phyloP scores from a whole-genome alignment of 1,140 invertebrate genomes.

The Eumaeus atala region DNA sequence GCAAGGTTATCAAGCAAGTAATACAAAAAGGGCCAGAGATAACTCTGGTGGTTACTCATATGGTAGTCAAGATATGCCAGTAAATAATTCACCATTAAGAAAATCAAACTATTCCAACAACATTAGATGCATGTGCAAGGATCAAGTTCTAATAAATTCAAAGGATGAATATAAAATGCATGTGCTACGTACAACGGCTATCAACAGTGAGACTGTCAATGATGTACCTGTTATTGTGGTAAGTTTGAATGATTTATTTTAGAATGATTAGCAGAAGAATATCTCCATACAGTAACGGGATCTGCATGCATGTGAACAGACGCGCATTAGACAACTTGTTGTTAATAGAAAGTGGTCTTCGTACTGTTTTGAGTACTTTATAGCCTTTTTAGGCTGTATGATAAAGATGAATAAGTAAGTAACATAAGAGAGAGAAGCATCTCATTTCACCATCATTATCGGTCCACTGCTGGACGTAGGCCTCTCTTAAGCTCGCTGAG shows the following conservation, averaged over 20 bases:
- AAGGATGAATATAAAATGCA: constrained; percentile 51
- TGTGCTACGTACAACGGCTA: constrained; percentile 52
- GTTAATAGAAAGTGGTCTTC: too few relatives aligned
- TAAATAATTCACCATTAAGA: constrained; percentile 29
- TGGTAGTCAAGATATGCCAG: constrained; percentile 41
- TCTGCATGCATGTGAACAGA: too few relatives aligned
- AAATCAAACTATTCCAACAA: constrained; percentile 29
- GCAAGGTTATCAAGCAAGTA: constrained; percentile 40
- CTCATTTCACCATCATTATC: too few relatives aligned
- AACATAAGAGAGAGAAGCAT: too few relatives aligned
- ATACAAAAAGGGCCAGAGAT: constrained; percentile 59
- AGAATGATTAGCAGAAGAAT: too few relatives aligned
- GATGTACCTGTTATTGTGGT: constrained; percentile 40
- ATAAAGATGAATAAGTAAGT: too few relatives aligned
- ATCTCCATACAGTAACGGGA: too few relatives aligned
- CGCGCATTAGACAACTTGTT: too few relatives aligned
- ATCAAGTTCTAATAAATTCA: constrained; percentile 37
- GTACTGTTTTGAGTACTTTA: too few relatives aligned
- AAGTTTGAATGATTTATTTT: constrained; percentile 23
- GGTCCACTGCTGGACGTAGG: too few relatives aligned
- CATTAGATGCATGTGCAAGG: constrained; percentile 41
- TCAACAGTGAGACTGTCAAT: constrained; percentile 48
- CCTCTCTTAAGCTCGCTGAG: too few relatives aligned
- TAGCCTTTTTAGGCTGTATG: too few relatives aligned
- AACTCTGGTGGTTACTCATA: constrained; percentile 63